Conservation (phyloP, 2,113 vertebrate genomes). For the Hippocampus zosterae region DNA sequence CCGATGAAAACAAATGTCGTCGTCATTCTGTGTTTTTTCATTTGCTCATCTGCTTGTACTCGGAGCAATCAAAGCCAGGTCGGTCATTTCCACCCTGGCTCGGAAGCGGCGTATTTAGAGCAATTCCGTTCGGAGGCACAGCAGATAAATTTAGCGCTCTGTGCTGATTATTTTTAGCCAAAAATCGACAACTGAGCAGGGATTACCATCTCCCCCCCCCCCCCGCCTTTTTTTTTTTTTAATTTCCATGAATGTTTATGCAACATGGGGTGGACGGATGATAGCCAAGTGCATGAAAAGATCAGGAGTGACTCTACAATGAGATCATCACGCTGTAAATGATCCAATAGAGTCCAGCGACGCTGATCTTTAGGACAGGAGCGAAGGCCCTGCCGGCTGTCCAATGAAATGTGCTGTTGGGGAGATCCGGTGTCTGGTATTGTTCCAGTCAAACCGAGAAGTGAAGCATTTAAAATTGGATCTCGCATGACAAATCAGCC, state of each 20-base stretch:
- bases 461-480: background rate
- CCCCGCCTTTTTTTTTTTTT: background rate
- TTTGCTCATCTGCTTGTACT: slow-evolving; percentile 37
- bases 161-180: slow-evolving; percentile 50
- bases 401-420: background rate
- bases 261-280: slow-evolving; percentile 14
- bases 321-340: background rate
- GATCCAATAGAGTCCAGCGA: background rate
- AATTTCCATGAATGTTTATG: slow-evolving; percentile 29
- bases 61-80: slow-evolving; percentile 40
- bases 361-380: slow-evolving; percentile 40
- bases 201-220: slow-evolving; percentile 37
- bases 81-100: slow-evolving; percentile 55
- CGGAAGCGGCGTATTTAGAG: slow-evolving; percentile 54
- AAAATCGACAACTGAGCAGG: slow-evolving; percentile 33
- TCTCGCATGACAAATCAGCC: background rate
- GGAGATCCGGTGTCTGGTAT: background rate
- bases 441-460: background rate
- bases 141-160: slow-evolving; percentile 55
- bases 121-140: slow-evolving; percentile 37
- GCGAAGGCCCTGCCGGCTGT: slow-evolving; percentile 33
- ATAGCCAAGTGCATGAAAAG: background rate
- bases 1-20: slow-evolving; percentile 47
- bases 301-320: slow-evolving; percentile 13
- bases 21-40: slow-evolving; percentile 21